phyloP scores from a whole-genome alignment of 2,888 invertebrate species.

The Eubasilissa splendida region DNA sequence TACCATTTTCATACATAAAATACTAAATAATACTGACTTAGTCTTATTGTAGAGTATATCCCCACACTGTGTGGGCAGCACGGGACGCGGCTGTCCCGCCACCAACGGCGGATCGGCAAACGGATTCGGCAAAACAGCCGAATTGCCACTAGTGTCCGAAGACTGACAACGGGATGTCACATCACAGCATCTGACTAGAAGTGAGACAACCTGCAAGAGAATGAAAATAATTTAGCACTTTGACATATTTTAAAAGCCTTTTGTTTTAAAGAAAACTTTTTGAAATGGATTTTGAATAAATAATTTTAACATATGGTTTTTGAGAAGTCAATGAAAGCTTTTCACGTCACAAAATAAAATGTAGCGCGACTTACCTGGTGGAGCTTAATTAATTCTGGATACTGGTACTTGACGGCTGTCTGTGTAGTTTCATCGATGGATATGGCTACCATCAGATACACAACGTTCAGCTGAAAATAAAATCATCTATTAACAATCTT shows the following conservation, averaged over 20 bases:
- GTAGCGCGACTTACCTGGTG: slow-evolving; percentile 78
- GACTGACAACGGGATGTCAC: slow-evolving; percentile 80
- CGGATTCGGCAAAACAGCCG: slow-evolving; percentile 70
- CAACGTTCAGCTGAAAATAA: slow-evolving; percentile 83
- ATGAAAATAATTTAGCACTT: not conserved
- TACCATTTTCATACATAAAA: too few species aligned
- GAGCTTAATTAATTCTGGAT: slow-evolving; percentile 93
- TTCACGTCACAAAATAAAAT: not conserved
- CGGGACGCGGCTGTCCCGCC: slow-evolving; percentile 71
- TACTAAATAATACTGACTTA: slow-evolving; percentile 70
- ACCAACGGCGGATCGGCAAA: slow-evolving; percentile 68
- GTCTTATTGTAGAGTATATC: slow-evolving; percentile 88
- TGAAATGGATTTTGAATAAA: too few species aligned
- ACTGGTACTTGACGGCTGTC: slow-evolving; percentile 95
- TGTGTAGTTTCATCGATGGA: slow-evolving; percentile 95
- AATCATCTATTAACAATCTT: not conserved
- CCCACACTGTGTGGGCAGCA: slow-evolving; percentile 81
- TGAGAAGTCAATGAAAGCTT: not conserved
- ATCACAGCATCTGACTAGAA: slow-evolving; percentile 93
- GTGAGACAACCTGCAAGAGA: slow-evolving; percentile 79
- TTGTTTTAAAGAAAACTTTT: too few species aligned
- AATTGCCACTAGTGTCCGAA: slow-evolving; percentile 62
- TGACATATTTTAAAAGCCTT: too few species aligned
- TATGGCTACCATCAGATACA: slow-evolving; percentile 91
- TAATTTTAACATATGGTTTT: too few species aligned